Conservation (phyloP, 2,797 vertebrate genomes). For the Garrulus glandarius region DNA sequence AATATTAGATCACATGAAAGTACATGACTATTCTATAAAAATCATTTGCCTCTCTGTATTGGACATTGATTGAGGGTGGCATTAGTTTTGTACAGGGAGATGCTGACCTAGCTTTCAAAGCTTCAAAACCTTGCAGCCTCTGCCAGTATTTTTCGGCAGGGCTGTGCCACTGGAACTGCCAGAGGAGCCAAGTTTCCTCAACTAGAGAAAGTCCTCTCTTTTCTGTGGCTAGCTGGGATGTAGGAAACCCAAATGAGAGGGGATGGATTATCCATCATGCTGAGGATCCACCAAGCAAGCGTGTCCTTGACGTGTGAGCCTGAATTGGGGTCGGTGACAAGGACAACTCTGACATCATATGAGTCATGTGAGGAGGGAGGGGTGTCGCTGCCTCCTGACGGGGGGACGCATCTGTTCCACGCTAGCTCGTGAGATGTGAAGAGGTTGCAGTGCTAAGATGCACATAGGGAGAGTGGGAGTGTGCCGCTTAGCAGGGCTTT, state of each 20-base stretch:
- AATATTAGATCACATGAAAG: conserved; percentile 66
- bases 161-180: not conserved
- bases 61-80: not conserved
- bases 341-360: conserved; percentile 69
- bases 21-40: conserved; percentile 52
- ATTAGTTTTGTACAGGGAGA: not conserved
- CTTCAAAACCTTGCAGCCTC: not conserved
- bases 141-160: not conserved
- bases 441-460: conserved; percentile 72
- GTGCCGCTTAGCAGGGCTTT: conserved; percentile 67
- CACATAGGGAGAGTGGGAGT: conserved; percentile 72
- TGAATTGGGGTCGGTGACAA: conserved; percentile 62
- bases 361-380: conserved; percentile 68
- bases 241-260: not conserved
- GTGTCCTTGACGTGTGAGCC: conserved; percentile 54
- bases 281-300: not conserved
- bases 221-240: not conserved
- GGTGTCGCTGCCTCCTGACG: conserved; percentile 60
- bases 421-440: conserved; percentile 68
- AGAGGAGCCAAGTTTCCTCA: conserved; percentile 2
- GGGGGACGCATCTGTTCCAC: conserved; percentile 68
- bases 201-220: not conserved
- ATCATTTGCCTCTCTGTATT: conserved; percentile 5
- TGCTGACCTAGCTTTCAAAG: not conserved
- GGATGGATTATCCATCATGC: not conserved